Conservation (phyloP, 2,888 invertebrate genomes). For the Timandra comae region DNA sequence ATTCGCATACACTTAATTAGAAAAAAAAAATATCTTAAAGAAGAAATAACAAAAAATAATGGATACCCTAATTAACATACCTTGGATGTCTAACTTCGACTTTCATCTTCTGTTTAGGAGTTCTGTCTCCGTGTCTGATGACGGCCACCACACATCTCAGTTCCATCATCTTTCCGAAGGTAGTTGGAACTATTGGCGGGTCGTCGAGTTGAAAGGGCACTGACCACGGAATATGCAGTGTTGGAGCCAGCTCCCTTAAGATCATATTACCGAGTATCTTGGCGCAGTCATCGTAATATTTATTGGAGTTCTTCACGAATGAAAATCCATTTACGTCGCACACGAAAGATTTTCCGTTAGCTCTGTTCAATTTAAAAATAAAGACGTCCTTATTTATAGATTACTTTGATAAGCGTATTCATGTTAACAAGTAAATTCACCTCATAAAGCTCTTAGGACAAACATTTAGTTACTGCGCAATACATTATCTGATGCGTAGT, state of each 20-base stretch:
- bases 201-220: conserved; percentile 98
- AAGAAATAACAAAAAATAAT: too few species aligned
- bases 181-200: conserved; percentile 99
- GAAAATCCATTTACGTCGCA: conserved; percentile 99
- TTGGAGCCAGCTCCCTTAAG: conserved; percentile 93
- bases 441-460: too few species aligned
- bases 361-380: conserved; percentile 82
- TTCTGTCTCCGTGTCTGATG: conserved; percentile 98
- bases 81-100: conserved; percentile 98
- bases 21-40: too few species aligned
- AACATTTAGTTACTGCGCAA: too few species aligned
- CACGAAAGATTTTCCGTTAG: conserved; percentile 98
- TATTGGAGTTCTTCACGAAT: conserved; percentile 99
- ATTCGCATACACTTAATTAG: too few species aligned
- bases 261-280: conserved; percentile 99
- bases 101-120: conserved; percentile 99
- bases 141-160: conserved; percentile 97
- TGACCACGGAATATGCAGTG: conserved; percentile 97
- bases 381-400: too few species aligned
- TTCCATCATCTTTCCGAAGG: conserved; percentile 98
- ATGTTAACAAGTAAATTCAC: too few species aligned
- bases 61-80: too few species aligned
- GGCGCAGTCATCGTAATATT: conserved; percentile 99
- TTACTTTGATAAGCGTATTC: too few species aligned
- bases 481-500: too few species aligned